A percentile compares a stretch with the other conserved stretches of the same genome.
Evolutionary conservation across 2,888 invertebrate genomes (phyloP).

Genomic region (Chymomyza caudatula): DNA sequence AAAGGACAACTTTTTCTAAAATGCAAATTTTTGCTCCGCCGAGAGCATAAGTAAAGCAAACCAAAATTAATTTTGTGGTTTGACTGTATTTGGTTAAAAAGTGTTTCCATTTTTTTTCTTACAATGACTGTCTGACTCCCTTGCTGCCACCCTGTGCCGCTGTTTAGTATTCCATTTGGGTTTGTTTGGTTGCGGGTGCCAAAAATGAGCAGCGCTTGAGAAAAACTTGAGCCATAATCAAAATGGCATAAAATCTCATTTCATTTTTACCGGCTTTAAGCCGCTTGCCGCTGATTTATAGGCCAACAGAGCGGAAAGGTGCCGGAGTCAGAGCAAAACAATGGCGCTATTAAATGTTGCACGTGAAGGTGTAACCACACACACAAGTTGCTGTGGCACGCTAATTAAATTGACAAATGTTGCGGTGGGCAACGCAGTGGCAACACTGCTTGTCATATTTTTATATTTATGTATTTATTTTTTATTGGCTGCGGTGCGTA

Average conservation of each 20-base stretch:
- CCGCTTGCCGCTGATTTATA: no score
- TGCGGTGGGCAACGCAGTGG: not conserved
- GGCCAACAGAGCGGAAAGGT: no score
- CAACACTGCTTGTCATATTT: not conserved
- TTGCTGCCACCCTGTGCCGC: no score
- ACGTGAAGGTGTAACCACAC: slow-evolving; percentile 53
- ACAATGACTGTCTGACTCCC: no score
- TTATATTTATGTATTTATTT: not conserved
- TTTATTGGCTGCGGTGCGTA: no score
- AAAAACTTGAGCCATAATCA: no score
- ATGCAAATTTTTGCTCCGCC: slow-evolving; percentile 1
- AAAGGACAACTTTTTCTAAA: slow-evolving; percentile 14
- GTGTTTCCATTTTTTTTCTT: not conserved
- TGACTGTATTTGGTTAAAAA: not conserved
- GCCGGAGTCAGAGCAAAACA: no score
- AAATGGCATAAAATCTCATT: no score
- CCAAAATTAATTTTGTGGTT: slow-evolving; percentile 3
- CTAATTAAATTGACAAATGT: slow-evolving; percentile 15
- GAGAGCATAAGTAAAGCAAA: not conserved
- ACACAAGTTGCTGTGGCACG: slow-evolving; percentile 27
- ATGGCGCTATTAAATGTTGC: no score
- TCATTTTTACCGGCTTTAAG: no score
- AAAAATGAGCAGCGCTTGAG: not conserved
- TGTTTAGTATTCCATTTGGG: no score
- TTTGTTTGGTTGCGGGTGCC: not conserved